These are phyloP conservation scores for Cavia aperea DNA, from an alignment of 2,113 vertebrate genomes.

Conservation along the genomic window DNA sequence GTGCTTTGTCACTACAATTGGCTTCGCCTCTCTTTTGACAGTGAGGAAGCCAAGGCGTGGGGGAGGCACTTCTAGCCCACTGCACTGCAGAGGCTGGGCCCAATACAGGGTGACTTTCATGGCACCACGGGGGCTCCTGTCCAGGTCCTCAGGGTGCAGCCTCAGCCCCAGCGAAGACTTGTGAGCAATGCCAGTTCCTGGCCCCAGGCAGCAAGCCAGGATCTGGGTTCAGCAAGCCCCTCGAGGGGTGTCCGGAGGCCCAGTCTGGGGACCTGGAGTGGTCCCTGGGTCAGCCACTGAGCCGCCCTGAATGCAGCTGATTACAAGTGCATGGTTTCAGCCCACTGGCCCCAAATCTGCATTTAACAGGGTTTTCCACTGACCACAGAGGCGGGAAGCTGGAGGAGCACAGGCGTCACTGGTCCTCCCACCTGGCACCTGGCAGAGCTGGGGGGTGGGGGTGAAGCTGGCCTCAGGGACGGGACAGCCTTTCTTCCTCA, in stretches of 20 bases:
- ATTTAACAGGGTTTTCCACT: neutral
- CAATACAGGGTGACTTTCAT: fast-evolving
- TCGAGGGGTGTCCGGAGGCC: neutral
- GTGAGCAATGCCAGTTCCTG: too few relatives aligned
- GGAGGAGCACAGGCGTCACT: neutral
- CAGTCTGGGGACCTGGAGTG: neutral
- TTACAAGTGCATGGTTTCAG: neutral
- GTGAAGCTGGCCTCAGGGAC: neutral
- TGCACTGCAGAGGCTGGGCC: fast-evolving
- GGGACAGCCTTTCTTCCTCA: fast-evolving
- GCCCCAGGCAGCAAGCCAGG: neutral
- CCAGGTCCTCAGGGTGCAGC: fast-evolving
- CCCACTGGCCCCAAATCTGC: neutral
- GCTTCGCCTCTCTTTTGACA: neutral
- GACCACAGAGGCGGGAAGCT: fast-evolving
- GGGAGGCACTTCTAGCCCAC: fast-evolving
- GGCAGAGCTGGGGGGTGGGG: neutral
- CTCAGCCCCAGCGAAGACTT: fast-evolving
- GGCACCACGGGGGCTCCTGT: neutral
- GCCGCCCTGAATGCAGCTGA: neutral
- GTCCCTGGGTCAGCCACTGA: neutral
- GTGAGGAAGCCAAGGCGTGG: neutral
- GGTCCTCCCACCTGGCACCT: neutral
- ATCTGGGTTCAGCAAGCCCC: neutral
- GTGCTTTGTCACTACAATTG: neutral